Conservation (phyloP, 2,113 vertebrate species). For the Hepsetus odoe region DNA sequence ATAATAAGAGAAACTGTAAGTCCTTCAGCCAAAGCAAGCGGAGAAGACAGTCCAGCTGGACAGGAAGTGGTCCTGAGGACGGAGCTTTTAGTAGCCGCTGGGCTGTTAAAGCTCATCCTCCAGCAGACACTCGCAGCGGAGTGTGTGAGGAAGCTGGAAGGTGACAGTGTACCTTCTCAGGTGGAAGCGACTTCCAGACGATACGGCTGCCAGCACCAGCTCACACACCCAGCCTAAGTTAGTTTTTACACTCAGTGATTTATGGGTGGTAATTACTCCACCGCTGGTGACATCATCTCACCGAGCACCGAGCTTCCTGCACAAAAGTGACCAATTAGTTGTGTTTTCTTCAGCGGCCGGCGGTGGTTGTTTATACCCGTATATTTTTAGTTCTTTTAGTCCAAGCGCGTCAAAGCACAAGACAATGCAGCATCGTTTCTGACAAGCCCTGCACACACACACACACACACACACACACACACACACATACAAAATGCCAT, state of each 20-base stretch:
- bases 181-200: slow-evolving; percentile 23
- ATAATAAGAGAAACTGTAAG: too few relatives aligned
- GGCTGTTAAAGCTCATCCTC: slow-evolving; percentile 3
- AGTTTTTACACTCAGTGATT: slow-evolving; percentile 75
- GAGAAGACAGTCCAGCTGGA: too few relatives aligned
- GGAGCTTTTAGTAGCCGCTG: background rate
- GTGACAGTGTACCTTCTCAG: slow-evolving; percentile 45
- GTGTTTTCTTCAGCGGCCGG: slow-evolving; percentile 78
- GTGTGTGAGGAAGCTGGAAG: slow-evolving; percentile 17
- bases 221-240: slow-evolving; percentile 60
- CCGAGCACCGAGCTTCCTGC: slow-evolving; percentile 62
- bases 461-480: too few relatives aligned
- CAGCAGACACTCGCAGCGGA: background rate
- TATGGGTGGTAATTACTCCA: slow-evolving; percentile 80
- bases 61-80: too few relatives aligned
- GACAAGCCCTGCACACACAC: slow-evolving; percentile 25
- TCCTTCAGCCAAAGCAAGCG: too few relatives aligned
- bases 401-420: too few relatives aligned
- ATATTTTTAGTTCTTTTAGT: slow-evolving; percentile 20
- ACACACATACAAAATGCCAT: too few relatives aligned
- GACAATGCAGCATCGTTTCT: slow-evolving; percentile 47
- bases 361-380: slow-evolving; percentile 64
- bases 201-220: slow-evolving; percentile 40
- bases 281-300: slow-evolving; percentile 77
- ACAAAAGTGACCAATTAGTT: slow-evolving; percentile 75